Evolutionary conservation across 2,113 vertebrate species (phyloP), one percentile per base, ranked within the genome.

Genomic region (Eonycteris spelaea): DNA sequence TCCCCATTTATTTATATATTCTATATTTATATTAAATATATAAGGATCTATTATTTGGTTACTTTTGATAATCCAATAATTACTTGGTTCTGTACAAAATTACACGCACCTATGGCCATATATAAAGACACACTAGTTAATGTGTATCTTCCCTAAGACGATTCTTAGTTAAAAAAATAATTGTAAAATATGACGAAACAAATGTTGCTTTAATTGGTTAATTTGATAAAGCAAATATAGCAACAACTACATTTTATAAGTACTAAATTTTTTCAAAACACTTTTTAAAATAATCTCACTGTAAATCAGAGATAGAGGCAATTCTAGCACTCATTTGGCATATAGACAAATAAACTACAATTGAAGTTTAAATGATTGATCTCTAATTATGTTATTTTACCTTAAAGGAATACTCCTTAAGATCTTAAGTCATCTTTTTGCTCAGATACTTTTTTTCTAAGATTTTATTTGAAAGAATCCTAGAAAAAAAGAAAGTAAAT

Each of bases 401-500:
- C 24, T 40, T n/a, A 67, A 28, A 43, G 53, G 48, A 30, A 79
- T 40, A 40, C 14, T 28, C 21, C 35, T 19, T 59, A 61, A 61
- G n/a, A 67, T 15, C 3, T 15, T 33, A 35, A 53, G 15, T 0
- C 24, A 61, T 38, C 6, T 33, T 83, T 55, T 67, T 28, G 9
- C 33, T 63, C 2, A 9, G 24, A 13, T 13, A 33, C n/a, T 21
- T 2, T 43, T 80, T 74, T 2, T 13, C 14, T 24, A 43, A 21
- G 11, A 65, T 48, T 70, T 88, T 90, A 24, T 28, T 38, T 88
- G 38, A 83, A 80, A 4, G 19, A 75, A 22, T 45, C 7, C 19
- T 40, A 24, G 28, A 79, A 90, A n/a, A n/a, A 77, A 91, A 77
- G 5, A 18, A 89, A 89, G 48, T 24, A 67, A 90, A 84, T 9